Evolutionary conservation across 2,113 vertebrate genomes (phyloP).

Genomic region (Cercocebus atys): DNA sequence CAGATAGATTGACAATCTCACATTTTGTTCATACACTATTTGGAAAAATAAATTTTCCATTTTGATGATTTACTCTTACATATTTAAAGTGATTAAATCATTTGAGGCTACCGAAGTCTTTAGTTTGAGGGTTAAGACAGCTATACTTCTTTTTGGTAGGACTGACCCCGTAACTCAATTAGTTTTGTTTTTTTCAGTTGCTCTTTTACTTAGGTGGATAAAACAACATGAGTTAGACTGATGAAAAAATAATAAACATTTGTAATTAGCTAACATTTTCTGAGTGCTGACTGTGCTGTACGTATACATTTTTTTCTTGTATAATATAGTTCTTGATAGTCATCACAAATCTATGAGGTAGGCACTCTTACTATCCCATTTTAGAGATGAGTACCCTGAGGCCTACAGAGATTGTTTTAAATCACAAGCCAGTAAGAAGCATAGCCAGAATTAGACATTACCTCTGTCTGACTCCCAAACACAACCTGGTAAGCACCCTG

Average conservation of each 20-base stretch:
- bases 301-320: background rate
- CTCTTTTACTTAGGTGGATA: background rate
- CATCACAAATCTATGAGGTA: background rate
- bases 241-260: background rate
- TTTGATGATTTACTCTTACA: background rate
- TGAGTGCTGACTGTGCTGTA: background rate
- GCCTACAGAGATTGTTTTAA: background rate
- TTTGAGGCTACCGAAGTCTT: background rate
- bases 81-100: background rate
- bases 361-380: background rate
- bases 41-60: background rate
- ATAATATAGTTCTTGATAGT: background rate
- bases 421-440: background rate
- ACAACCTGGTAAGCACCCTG: background rate
- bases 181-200: background rate
- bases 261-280: background rate
- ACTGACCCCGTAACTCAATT: background rate
- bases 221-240: background rate
- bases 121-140: background rate
- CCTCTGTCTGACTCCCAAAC: background rate
- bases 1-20: background rate
- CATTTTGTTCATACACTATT: background rate
- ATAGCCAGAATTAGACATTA: background rate
- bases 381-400: conserved; percentile 18
- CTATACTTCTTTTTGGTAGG: background rate